Evolutionary conservation across 1,140 invertebrate genomes (phyloP), one percentile per base, ranked within the genome.

Genomic region (Cydia pomonella): DNA sequence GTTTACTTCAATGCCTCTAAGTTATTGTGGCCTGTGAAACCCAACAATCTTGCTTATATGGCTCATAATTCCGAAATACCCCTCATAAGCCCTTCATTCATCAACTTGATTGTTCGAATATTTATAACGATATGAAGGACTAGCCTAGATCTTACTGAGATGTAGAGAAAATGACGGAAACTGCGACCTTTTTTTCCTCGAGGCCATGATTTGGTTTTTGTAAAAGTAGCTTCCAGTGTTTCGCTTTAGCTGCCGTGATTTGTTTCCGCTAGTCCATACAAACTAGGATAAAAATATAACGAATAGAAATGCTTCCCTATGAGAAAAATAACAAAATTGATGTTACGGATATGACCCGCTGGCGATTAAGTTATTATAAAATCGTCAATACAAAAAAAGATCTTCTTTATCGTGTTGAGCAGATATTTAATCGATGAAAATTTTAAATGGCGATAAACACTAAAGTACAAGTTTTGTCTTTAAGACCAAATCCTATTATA

Each of bases 151-250:
- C 64, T 33, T 69, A 21, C 6, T 16, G 53, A 59, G 9, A 23
- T 23, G 21, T 59, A 59, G 6, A 59, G 50, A 2, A 59, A 59
- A 59, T 59, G 64, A 29, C 64, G n/a, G 63, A 3, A 18, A 21
- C n/a, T 18, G 64, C 27, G 64, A 21, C 64, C 64, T 6, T 69
- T 69, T 66, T 69, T 69, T 41, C 29, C n/a, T 33, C n/a, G n/a
- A 38, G 9, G 13, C 29, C 7, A 10, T 33, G 29, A 69, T 69
- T 69, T 69, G 27, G 27, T 69, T 69, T 69, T 69, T 69, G 16
- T 69, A 69, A 69, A 69, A 69, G 64, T 69, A 41, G 21, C 27
- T 69, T n/a, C 4, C 3, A 41, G 64, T 69, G 64, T 69, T 69
- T 69, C 64, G 64, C 27, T 69, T 33, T 18, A 38, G 29, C 27